Evolutionary conservation across 2,113 vertebrate species (phyloP).

Genomic region (Oenanthe oenanthe): DNA sequence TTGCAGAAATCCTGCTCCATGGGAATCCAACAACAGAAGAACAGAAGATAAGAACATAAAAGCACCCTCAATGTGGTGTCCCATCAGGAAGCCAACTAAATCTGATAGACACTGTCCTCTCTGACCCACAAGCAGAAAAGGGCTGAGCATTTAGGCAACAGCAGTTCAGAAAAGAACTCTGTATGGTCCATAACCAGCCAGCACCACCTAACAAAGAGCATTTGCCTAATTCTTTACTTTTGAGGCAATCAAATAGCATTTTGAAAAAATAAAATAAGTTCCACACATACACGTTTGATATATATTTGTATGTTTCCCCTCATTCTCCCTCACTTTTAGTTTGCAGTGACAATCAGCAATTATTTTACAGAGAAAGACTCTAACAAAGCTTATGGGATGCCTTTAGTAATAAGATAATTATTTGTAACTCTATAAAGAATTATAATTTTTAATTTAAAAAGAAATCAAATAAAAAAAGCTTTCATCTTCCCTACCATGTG

Average conservation of each 20-base stretch:
- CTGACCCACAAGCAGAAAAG: not conserved
- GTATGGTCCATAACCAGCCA: not conserved
- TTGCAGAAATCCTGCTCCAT: constrained; percentile 1
- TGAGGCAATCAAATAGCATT: not conserved
- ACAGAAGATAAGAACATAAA: constrained; percentile 29
- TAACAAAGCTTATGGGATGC: constrained; percentile 17
- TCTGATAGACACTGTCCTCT: constrained; percentile 9
- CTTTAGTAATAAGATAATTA: constrained; percentile 65
- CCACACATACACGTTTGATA: not conserved
- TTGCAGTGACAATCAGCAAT: constrained; percentile 12
- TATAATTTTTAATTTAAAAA: constrained; percentile 52
- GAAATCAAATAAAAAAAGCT: constrained; percentile 42
- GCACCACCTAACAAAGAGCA: not conserved
- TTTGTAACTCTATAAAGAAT: constrained; percentile 32
- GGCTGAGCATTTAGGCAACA: not conserved
- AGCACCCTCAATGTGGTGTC: constrained; percentile 22
- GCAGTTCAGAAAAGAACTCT: not conserved
- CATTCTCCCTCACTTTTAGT: not conserved
- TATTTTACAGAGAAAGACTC: constrained; percentile 8
- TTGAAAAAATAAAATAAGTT: not conserved
- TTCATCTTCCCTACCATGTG: constrained; percentile 37
- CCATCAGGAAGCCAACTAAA: constrained; percentile 53
- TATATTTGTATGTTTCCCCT: not conserved
- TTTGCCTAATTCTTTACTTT: not conserved
- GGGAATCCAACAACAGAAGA: constrained; percentile 36